Evolutionary conservation across 37 sponge, comb jelly and placozoan genomes (phyloP).

Genomic region (Corticium candelabrum): DNA sequence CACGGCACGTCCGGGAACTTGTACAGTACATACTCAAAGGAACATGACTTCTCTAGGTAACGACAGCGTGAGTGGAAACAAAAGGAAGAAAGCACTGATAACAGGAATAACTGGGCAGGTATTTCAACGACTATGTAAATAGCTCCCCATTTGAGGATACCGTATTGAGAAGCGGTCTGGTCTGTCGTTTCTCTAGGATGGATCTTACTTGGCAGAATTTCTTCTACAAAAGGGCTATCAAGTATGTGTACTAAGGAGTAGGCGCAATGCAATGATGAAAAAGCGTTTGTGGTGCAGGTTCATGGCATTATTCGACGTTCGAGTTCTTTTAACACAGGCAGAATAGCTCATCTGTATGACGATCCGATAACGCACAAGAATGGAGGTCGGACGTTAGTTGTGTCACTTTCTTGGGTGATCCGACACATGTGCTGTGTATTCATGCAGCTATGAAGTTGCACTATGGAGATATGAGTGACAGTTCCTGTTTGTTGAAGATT

Average conservation of each 20-base stretch:
- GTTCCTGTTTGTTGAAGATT: constrained; percentile 70
- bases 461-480: constrained; percentile 86
- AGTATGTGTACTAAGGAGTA: constrained; percentile 36
- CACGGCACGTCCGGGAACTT: no score
- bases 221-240: constrained; percentile 67
- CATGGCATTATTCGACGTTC: constrained; percentile 79
- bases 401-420: not conserved
- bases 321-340: constrained; percentile 80
- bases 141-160: no score
- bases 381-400: constrained; percentile 36
- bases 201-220: constrained; percentile 77
- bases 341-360: constrained; percentile 69
- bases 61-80: no score
- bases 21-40: no score
- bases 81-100: constrained; percentile 49
- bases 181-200: constrained; percentile 45
- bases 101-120: constrained; percentile 92
- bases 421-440: not conserved
- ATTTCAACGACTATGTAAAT: no score
- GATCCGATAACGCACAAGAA: constrained; percentile 46
- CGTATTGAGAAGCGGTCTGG: not conserved
- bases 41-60: no score
- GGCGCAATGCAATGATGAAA: not conserved
- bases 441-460: constrained; percentile 56
- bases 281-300: no score